Evolutionary conservation across 2,888 invertebrate genomes (phyloP).

Genomic region (Microchrysa polita): DNA sequence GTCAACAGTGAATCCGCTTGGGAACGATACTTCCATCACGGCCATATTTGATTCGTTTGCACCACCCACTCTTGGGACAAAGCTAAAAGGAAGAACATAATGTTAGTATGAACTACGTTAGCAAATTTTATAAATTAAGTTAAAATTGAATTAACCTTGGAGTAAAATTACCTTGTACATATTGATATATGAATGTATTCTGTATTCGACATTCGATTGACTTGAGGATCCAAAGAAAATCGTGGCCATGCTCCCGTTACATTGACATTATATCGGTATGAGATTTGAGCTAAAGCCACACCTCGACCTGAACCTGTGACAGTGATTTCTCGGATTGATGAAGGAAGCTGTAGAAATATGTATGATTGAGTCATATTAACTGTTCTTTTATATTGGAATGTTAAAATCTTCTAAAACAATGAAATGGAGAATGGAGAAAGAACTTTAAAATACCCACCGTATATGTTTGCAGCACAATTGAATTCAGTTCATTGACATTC

Average conservation of each 20-base stretch:
- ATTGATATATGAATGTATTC: slow-evolving; percentile 86
- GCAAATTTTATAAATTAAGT: slow-evolving; percentile 22
- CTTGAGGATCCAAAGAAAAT: slow-evolving; percentile 85
- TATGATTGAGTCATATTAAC: no score
- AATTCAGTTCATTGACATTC: slow-evolving; percentile 79
- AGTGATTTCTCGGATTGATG: slow-evolving; percentile 71
- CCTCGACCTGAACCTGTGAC: slow-evolving; percentile 84
- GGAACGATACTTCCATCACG: slow-evolving; percentile 87
- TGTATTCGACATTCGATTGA: slow-evolving; percentile 84
- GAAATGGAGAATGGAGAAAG: no score
- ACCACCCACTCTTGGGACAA: slow-evolving; percentile 59
- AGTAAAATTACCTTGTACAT: slow-evolving; percentile 76
- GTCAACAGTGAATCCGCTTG: slow-evolving; percentile 91
- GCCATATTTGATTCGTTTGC: slow-evolving; percentile 79
- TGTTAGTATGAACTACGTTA: slow-evolving; percentile 5
- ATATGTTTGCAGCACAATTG: slow-evolving; percentile 83
- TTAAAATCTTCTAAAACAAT: no score
- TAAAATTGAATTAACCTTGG: not conserved
- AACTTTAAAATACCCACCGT: slow-evolving; percentile 67
- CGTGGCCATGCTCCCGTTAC: slow-evolving; percentile 89
- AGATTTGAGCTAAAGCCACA: slow-evolving; percentile 79
- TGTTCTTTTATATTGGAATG: no score
- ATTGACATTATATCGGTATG: slow-evolving; percentile 84
- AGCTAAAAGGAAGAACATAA: slow-evolving; percentile 53
- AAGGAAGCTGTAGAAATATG: slow-evolving; percentile 55